Percentiles rank a stretch among this genome's conserved stretches.
These are phyloP conservation scores for Synanthedon formicaeformis DNA, from an alignment of 2,888 invertebrate genomes.

Conservation along the genomic window DNA sequence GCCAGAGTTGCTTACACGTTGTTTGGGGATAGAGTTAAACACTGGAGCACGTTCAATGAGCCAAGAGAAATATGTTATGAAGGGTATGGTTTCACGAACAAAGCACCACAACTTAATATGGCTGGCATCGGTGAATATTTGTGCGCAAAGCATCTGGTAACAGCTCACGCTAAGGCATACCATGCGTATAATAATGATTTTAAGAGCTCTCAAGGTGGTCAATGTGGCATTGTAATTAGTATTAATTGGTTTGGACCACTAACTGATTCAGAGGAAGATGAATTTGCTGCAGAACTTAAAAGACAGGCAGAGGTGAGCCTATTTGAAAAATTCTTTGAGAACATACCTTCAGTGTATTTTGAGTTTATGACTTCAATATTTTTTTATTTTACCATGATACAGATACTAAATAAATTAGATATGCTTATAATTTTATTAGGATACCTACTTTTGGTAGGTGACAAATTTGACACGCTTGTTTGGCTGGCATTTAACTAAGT, in stretches of 20 bases:
- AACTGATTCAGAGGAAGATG: slow-evolving; percentile 27
- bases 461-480: too few relatives aligned
- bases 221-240: slow-evolving; percentile 42
- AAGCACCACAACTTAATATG: slow-evolving; percentile 33
- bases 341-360: too few relatives aligned
- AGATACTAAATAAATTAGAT: background rate
- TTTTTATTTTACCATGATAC: background rate
- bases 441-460: too few relatives aligned
- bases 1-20: slow-evolving; percentile 66
- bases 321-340: too few relatives aligned
- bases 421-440: too few relatives aligned
- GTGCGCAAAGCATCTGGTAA: slow-evolving; percentile 74
- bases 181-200: slow-evolving; percentile 71
- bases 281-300: slow-evolving; percentile 31
- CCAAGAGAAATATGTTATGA: slow-evolving; percentile 56
- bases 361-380: too few relatives aligned
- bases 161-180: slow-evolving; percentile 76
- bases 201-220: slow-evolving; percentile 54
- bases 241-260: slow-evolving; percentile 36
- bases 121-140: slow-evolving; percentile 66
- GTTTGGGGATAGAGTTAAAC: slow-evolving; percentile 72
- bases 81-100: slow-evolving; percentile 43
- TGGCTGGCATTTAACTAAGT: too few relatives aligned
- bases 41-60: slow-evolving; percentile 82
- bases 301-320: background rate